phyloP scores from a whole-genome alignment of 2,113 vertebrate species.

The Burhinus oedicnemus region DNA sequence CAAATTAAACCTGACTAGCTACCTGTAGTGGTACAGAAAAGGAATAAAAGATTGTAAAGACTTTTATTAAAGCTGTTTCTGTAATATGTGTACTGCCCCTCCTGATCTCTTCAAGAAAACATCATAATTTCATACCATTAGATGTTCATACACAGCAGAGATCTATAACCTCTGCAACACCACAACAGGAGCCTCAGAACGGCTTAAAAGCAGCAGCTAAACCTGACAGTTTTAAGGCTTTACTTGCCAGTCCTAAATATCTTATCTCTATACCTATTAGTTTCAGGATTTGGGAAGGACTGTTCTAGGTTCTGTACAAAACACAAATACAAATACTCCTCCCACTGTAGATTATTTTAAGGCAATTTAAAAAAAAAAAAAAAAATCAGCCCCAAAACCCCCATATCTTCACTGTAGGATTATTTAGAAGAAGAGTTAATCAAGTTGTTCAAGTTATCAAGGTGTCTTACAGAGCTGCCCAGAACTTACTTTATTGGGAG shows the following conservation, averaged over 20 bases:
- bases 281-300: neutral
- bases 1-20: neutral
- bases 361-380: neutral
- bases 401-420: neutral
- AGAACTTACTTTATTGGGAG: neutral
- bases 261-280: neutral
- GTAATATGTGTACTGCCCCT: neutral
- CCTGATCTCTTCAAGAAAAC: neutral
- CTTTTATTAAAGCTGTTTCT: neutral
- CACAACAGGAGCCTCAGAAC: neutral
- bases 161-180: neutral
- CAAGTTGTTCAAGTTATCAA: neutral
- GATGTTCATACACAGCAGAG: neutral
- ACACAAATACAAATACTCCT: neutral
- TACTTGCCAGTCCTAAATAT: neutral
- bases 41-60: neutral
- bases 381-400: fast-evolving
- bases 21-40: neutral
- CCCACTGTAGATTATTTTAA: neutral
- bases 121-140: neutral
- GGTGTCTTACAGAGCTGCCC: neutral
- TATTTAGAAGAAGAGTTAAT: neutral
- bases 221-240: neutral
- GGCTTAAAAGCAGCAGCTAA: neutral
- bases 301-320: neutral